Percentiles rank a stretch among this genome's conserved stretches.
Evolutionary conservation across 2,113 vertebrate species (phyloP).

Genomic region (Oreamnos americanus): DNA sequence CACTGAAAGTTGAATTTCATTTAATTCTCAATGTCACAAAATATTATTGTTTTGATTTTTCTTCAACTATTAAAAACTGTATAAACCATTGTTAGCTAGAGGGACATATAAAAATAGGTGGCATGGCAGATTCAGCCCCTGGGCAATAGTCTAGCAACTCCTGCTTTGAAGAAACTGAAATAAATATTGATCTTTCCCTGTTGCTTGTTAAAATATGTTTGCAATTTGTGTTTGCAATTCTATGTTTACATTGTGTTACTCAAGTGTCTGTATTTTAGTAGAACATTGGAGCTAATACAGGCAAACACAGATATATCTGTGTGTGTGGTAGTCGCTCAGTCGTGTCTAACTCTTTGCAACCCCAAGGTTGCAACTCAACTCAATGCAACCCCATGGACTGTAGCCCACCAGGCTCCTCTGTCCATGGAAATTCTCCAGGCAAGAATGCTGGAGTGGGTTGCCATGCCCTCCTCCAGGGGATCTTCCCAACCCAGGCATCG

Average conservation of each 20-base stretch:
- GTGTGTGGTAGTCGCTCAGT: neutral
- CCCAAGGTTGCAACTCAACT: neutral
- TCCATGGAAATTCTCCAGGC: neutral
- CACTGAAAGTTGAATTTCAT: neutral
- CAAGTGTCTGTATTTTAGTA: neutral
- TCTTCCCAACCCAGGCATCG: neutral
- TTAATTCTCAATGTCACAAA: neutral
- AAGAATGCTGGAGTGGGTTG: neutral
- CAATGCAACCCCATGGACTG: neutral
- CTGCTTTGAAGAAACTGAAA: constrained; percentile 13
- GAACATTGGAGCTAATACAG: neutral
- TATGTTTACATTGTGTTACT: neutral
- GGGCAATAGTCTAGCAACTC: neutral
- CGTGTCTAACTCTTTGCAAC: neutral
- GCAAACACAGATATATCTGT: neutral
- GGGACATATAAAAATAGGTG: neutral
- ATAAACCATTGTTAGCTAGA: neutral
- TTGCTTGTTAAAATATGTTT: neutral
- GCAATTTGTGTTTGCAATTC: neutral
- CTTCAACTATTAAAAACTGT: neutral
- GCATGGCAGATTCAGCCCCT: neutral
- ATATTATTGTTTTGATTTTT: neutral
- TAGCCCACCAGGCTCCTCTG: neutral
- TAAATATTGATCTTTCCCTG: neutral
- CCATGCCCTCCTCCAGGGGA: neutral